Evolutionary conservation across 2,113 vertebrate species (phyloP).

Genomic region (Zosterops japonicus): DNA sequence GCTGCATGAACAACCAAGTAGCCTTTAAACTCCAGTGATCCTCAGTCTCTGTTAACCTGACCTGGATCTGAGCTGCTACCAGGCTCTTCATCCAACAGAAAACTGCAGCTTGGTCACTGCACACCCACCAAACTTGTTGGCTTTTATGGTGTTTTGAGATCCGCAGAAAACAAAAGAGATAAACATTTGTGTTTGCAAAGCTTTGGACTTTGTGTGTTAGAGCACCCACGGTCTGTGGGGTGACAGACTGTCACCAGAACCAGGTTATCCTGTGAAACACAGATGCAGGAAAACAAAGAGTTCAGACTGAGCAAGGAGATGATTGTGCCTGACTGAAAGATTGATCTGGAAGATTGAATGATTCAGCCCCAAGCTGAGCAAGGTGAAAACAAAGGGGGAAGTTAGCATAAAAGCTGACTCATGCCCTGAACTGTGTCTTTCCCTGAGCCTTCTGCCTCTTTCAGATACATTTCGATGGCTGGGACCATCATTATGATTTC

Average conservation of each 20-base stretch:
- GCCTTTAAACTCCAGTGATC: not conserved
- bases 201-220: not conserved
- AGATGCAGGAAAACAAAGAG: not conserved
- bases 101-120: not conserved
- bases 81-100: not conserved
- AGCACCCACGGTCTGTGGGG: not conserved
- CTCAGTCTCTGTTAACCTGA: not conserved
- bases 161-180: not conserved
- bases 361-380: not conserved
- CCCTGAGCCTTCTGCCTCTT: not conserved
- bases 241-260: not conserved
- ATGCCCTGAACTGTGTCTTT: not conserved
- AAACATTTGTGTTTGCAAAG: not conserved
- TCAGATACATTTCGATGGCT: conserved; percentile 90
- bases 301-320: not conserved
- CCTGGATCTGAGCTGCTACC: not conserved
- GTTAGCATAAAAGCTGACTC: conserved; percentile 26
- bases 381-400: not conserved
- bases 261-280: not conserved
- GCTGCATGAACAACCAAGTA: not conserved
- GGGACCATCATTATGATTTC: conserved; percentile 85
- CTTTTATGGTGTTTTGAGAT: not conserved
- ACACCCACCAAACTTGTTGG: not conserved
- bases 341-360: not conserved
- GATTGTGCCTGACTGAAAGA: not conserved